Evolutionary conservation across 2,113 vertebrate species (phyloP), one percentile per base, ranked within the genome.

Genomic region (Odontophorus gujanensis): DNA sequence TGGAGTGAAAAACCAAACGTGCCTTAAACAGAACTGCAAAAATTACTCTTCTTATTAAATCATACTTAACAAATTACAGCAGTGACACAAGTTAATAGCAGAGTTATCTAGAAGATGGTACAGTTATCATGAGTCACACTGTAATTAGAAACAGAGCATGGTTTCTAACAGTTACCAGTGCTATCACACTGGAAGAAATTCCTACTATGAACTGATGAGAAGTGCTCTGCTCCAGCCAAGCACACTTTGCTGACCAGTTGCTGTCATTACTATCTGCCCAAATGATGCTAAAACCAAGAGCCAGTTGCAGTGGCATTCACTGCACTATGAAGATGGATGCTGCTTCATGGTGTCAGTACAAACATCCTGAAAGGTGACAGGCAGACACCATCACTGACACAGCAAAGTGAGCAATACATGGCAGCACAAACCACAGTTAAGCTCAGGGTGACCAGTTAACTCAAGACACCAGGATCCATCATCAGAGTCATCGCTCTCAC

Each of bases 31-130:
- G 45, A 87, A 68, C 85, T 87, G 69, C 81, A 93, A 86, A 93
- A 91, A 89, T 91, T 42, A 87, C 85, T 87, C 59, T 55, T 77
- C 63, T 86, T 95, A 91, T 87, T 91, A 95, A 95, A 95, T 93
- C 78, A 81, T 86, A 89, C 53, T 94, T 89, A 87, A 92, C 55
- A 79, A 95, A 93, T 85, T 91, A 85, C 9, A 85, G 74, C 50
- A 87, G 42, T 43, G 82, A 92, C 85, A 92, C 66, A 71, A 93
- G 90, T 92, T 96, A 95, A 96, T 96, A 93, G 78, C 61, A 57
- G 71, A 90, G 90, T 81, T 93, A 93, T 89, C 72, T 73, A 68
- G 53, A 87, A 55, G 78, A 84, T 50, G 81, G 84, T 48, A 48
- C 68, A 93, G 87, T 93, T 96, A 81, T 36, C 58, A 71, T 90